Base-by-base conservation (phyloP, 2,888 invertebrate genomes). In the Andrena camellia region DNA sequence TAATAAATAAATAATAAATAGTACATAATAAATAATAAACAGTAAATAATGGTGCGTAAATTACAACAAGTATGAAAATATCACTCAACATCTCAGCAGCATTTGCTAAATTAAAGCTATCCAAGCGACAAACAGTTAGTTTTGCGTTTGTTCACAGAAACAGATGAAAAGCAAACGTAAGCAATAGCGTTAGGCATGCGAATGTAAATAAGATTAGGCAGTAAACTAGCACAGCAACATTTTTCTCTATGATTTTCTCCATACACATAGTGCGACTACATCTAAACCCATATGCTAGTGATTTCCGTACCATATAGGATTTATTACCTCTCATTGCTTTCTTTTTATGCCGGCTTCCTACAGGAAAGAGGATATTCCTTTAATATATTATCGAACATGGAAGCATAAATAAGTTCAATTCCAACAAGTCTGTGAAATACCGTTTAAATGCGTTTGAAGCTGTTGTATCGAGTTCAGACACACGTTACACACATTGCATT, bases 401-500 rank as follows among this genome's bases (percentile, higher is more conserved):
- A n/a, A 23, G 26, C 7, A 13, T 31, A 8, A 48, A 68, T 66
- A 1, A 52, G 74, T 48, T 8, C 17, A 48, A 10, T 13, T 4
- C 26, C 23, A 13, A 26, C 23, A 26, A 26, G 0, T 42, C 20
- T 29, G 7, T 50, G 33, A 70, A 68, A 76, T 92, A 93, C 94
- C 94, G 86, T 94, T 94, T 42, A 94, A 89, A 89, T 94, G 94
- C 85, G 95, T 94, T 87, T 95, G 94, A 7, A 95, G 92, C 83
- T 95, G 95, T 66, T 94, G 94, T 76, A 94, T 94, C 2, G 95
- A 95, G 87, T 95, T 95, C 31, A 95, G 92, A 78, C 94, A 93
- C 57, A 95, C 94, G 85, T 94, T 94, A 89, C 95, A 95, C 13
- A 94, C 93, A 78, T 94, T 94, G 86, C 95, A 95, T 83, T 93